These are phyloP conservation scores for Digitonthophagus gazella DNA, from an alignment of 2,888 invertebrate species.

Conservation along the genomic window DNA sequence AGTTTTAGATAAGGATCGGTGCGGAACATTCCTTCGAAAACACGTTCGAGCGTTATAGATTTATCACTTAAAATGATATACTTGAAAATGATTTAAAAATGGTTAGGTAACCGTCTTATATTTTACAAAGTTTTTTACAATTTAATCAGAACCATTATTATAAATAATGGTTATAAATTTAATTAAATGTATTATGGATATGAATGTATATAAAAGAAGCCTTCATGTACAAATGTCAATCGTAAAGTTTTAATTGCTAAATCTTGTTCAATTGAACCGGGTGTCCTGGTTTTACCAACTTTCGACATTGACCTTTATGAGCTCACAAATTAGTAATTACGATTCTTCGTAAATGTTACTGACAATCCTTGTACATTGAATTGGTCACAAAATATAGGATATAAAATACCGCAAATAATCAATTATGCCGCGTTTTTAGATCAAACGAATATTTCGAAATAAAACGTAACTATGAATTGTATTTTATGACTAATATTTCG, in stretches of 20 bases:
- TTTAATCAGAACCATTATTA: too few species aligned
- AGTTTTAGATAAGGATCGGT: background rate
- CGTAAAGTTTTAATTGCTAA: background rate
- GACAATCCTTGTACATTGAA: background rate
- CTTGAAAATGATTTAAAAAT: background rate
- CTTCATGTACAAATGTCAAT: background rate
- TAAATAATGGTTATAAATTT: too few species aligned
- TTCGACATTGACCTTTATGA: slow-evolving; percentile 2
- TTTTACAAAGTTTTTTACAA: background rate
- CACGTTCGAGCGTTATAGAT: background rate
- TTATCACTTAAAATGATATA: background rate
- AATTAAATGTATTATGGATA: background rate
- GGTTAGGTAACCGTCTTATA: background rate
- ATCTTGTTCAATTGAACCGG: background rate
- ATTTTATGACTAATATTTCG: background rate
- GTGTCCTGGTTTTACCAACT: background rate
- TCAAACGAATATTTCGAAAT: background rate
- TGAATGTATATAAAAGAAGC: background rate
- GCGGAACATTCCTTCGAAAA: background rate
- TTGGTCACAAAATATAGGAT: background rate
- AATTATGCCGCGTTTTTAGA: background rate
- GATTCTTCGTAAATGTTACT: background rate
- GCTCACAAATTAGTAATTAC: slow-evolving; percentile 10
- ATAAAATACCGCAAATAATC: background rate
- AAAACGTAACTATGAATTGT: background rate